These are phyloP conservation scores for Plagiodera versicolora DNA, from an alignment of 2,888 invertebrate genomes.

Conservation along the genomic window DNA sequence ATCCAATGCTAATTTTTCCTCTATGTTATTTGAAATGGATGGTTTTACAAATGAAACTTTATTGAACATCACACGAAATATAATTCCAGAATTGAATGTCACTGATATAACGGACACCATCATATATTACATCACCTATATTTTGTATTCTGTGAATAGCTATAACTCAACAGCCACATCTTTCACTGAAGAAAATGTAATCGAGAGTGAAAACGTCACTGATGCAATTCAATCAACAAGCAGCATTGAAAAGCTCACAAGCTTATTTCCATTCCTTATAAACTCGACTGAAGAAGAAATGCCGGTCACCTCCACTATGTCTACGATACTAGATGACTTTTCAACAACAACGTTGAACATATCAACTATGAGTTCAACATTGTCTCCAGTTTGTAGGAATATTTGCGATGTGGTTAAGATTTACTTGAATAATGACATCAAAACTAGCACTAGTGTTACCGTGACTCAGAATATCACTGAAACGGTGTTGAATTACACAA, in stretches of 20 bases:
- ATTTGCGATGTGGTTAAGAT: constrained; percentile 7
- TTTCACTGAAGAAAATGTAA: background rate
- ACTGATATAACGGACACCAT: constrained; percentile 31
- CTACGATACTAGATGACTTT: constrained; percentile 15
- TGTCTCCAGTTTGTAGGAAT: constrained; percentile 9
- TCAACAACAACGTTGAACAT: background rate
- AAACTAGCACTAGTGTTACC: constrained; percentile 15
- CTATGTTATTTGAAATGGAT: background rate
- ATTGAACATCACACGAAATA: background rate
- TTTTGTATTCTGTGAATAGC: constrained; percentile 25
- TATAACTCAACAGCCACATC: constrained; percentile 4
- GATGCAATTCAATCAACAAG: constrained; percentile 1
- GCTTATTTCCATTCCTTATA: constrained; percentile 11
- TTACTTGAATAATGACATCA: constrained; percentile 30
- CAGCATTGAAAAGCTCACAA: constrained; percentile 12
- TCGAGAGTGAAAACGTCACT: constrained; percentile 16
- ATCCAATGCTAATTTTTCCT: background rate
- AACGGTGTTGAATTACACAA: constrained; percentile 37
- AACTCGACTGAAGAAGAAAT: background rate
- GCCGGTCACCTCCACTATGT: constrained; percentile 13
- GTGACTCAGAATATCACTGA: constrained; percentile 18
- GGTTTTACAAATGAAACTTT: background rate
- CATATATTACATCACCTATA: constrained; percentile 35
- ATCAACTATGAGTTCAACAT: constrained; percentile 14
- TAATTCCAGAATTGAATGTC: constrained; percentile 13